Percentiles rank a stretch among this genome's conserved stretches.
Evolutionary conservation across 2,888 invertebrate species (phyloP).

Genomic region (Kryphioiulus occultus): DNA sequence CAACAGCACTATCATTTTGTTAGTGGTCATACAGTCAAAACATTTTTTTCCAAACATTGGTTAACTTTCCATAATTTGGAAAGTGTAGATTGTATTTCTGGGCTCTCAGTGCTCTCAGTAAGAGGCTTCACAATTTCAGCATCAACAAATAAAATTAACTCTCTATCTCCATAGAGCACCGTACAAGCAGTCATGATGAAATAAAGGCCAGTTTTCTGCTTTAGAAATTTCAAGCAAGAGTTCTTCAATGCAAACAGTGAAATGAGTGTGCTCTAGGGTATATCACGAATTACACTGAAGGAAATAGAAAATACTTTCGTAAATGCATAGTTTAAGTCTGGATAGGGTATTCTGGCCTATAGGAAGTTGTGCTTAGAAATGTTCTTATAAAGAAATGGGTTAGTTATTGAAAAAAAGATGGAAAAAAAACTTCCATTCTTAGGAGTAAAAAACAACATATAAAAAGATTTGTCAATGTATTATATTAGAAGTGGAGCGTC

Average conservation of each 20-base stretch:
- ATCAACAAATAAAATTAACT: not conserved
- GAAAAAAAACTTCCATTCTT: not conserved
- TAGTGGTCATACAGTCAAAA: too few species aligned
- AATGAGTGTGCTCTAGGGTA: not conserved
- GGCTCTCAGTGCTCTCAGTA: not conserved
- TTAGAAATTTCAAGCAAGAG: not conserved
- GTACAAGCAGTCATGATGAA: not conserved
- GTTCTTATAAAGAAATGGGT: not conserved
- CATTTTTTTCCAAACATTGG: too few species aligned
- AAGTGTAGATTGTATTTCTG: not conserved
- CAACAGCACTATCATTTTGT: too few species aligned
- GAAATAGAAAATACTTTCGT: not conserved
- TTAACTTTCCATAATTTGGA: not conserved
- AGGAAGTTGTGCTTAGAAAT: slow-evolving; percentile 8
- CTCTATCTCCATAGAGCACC: not conserved
- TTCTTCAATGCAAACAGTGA: not conserved
- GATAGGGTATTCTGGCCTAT: not conserved
- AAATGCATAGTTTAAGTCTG: not conserved
- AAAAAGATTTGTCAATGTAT: slow-evolving; percentile 20
- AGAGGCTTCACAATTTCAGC: not conserved
- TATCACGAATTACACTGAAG: not conserved
- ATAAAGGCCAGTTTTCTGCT: not conserved
- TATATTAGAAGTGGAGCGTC: slow-evolving; percentile 30
- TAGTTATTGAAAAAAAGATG: not conserved
- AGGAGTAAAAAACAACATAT: not conserved